A percentile compares a stretch with the other conserved stretches of the same genome.
Conservation (phyloP, 2,888 invertebrate genomes). For the Bombylius discolor region DNA sequence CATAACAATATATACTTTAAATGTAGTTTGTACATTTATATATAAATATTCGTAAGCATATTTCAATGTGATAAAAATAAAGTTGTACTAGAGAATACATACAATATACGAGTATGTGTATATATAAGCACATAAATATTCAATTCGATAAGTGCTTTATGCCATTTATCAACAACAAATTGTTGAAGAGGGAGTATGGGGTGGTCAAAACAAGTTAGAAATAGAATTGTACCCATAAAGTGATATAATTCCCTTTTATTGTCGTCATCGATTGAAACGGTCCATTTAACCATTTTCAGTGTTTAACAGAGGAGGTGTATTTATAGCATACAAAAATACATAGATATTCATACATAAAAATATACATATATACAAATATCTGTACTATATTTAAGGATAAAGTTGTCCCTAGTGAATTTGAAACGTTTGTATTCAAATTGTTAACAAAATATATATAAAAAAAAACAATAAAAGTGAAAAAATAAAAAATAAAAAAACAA, state of each 20-base stretch:
- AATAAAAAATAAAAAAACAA: no score
- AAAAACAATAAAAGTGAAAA: no score
- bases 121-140: constrained; percentile 11
- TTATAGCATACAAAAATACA: neutral
- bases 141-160: constrained; percentile 19
- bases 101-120: neutral
- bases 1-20: no score
- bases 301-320: neutral
- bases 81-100: neutral
- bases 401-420: neutral
- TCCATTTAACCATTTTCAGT: constrained; percentile 11
- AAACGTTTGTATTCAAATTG: neutral
- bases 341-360: neutral
- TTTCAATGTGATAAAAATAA: no score
- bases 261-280: constrained; percentile 12
- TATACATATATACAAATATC: neutral
- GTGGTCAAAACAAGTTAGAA: neutral
- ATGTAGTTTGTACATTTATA: no score
- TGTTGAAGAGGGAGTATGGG: neutral
- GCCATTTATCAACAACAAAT: constrained; percentile 15
- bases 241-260: constrained; percentile 13
- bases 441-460: neutral
- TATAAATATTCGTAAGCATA: no score
- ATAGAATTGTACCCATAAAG: constrained; percentile 9
- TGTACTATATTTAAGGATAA: neutral